phyloP scores from a whole-genome alignment of 92 coral and sea anemone species.

The Micromussa lordhowensis region DNA sequence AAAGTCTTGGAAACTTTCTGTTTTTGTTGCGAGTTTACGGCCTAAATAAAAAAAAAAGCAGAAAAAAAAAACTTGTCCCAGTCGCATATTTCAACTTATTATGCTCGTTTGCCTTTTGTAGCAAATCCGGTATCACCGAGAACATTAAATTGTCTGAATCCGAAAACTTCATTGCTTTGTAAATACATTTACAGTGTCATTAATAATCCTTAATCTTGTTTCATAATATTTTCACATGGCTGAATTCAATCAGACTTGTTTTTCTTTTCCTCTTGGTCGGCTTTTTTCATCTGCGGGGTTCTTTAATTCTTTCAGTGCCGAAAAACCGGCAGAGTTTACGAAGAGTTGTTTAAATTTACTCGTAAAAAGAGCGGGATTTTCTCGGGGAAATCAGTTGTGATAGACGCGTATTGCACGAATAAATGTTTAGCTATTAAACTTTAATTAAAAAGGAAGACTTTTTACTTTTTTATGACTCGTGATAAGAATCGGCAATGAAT shows the following conservation, averaged over 20 bases:
- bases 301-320: background rate
- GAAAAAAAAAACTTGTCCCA: background rate
- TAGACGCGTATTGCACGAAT: background rate
- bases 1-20: background rate
- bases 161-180: background rate
- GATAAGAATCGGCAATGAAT: conserved; percentile 1
- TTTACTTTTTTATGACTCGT: background rate
- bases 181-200: background rate
- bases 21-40: conserved; percentile 3
- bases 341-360: background rate
- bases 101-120: conserved; percentile 35
- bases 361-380: background rate
- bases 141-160: background rate
- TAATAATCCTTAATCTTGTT: background rate
- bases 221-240: background rate
- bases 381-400: background rate
- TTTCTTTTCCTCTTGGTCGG: background rate
- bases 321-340: background rate
- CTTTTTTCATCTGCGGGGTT: background rate
- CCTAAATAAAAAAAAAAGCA: background rate
- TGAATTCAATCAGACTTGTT: background rate
- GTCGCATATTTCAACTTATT: background rate
- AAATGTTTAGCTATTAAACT: conserved; percentile 6
- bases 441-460: background rate
- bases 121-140: background rate